Conservation (phyloP, 2,888 invertebrate genomes). For the Fragum sueziense region DNA sequence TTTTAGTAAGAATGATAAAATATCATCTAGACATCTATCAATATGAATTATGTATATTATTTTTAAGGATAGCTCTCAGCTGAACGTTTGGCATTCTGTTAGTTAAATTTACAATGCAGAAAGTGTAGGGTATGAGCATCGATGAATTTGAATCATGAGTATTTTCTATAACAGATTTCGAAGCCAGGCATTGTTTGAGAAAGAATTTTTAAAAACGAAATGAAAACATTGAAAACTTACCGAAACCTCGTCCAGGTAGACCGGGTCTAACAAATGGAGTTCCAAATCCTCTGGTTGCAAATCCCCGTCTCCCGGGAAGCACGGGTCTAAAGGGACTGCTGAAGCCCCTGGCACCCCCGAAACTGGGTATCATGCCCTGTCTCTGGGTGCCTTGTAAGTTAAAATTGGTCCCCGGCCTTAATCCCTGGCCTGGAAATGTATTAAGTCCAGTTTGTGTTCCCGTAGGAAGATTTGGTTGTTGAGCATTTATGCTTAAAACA, state of each 20-base stretch:
- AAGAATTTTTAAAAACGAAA: too few species aligned
- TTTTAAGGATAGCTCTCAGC: too few species aligned
- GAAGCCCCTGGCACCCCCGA: constrained; percentile 23
- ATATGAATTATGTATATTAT: too few species aligned
- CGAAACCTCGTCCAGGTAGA: neutral
- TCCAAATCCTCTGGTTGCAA: constrained; percentile 20
- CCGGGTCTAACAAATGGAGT: neutral
- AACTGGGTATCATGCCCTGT: neutral
- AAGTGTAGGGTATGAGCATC: too few species aligned
- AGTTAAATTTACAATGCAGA: too few species aligned
- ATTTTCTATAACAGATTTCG: too few species aligned
- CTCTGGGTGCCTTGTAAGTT: constrained; percentile 10
- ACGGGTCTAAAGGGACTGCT: constrained; percentile 35
- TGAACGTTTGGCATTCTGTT: too few species aligned
- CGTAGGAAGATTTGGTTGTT: constrained; percentile 9
- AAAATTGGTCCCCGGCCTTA: neutral
- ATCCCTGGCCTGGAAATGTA: constrained; percentile 1
- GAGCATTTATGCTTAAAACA: neutral
- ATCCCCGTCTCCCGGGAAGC: constrained; percentile 7
- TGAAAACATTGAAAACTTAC: too few species aligned
- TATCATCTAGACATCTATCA: too few species aligned
- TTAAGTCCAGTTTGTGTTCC: constrained; percentile 10
- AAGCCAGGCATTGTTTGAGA: too few species aligned
- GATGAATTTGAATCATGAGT: too few species aligned
- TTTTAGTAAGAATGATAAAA: too few species aligned